Evolutionary conservation across 2,797 vertebrate genomes (phyloP), one percentile per base, ranked within the genome.

Genomic region (Botia kubotai): DNA sequence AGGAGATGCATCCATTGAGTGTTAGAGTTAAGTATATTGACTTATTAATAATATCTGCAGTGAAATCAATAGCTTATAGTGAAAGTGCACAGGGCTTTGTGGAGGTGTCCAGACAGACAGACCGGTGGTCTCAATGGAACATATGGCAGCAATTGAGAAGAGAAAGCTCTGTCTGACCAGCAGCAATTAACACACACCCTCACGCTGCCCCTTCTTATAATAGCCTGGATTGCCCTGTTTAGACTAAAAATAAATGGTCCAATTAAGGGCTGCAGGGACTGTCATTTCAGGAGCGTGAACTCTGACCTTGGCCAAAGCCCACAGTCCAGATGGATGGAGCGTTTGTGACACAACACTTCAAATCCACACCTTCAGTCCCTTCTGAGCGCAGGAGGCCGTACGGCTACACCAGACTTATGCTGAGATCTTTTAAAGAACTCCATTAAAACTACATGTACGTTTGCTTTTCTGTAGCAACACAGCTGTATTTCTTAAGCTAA

Each of bases 201-300:
- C 92, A 89, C 91, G 91, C 91, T 93, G 93, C 88, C 87, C 90
- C 95, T 96, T 94, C 95, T 95, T 95, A 95, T 96, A 97, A 97
- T 94, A 96, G 95, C 93, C 87, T 89, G 88, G 95, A 93, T 93
- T 88, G 94, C 89, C 84, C 87, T 88, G 91, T 90, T 92, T 93
- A 92, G 94, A 96, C 95, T 94, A 95, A 94, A 95, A 95, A 95
- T 95, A 95, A 95, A 94, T 90, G 93, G 81, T 87, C 87, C 91
- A 94, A 94, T 94, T 94, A 91, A 90, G 89, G 90, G 60, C 79
- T 75, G 84, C 73, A 90, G 91, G 91, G 91, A 87, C 88, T 88
- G 81, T 92, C 92, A 94, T 95, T 94, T 93, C 82, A 90, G 87
- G 90, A 91, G 80, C 87, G 84, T 86, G 88, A 94, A 90, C 93